Percentiles rank a stretch among this genome's conserved stretches.
Conservation (phyloP, 2,888 invertebrate species). For the Anodontia alba region DNA sequence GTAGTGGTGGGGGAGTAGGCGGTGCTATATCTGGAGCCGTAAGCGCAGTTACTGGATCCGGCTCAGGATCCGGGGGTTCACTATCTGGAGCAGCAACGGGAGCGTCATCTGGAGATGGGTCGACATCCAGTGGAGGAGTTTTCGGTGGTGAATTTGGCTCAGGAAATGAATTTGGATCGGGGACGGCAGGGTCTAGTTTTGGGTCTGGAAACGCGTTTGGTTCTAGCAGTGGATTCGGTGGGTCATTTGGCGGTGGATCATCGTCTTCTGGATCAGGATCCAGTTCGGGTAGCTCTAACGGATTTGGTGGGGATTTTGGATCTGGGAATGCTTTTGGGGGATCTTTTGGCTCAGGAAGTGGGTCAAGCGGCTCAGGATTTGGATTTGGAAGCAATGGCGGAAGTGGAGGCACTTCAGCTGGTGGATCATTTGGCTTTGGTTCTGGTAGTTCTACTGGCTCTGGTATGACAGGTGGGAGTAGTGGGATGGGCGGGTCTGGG, state of each 20-base stretch:
- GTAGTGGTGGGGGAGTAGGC: slow-evolving; percentile 9
- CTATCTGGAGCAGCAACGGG: slow-evolving; percentile 3
- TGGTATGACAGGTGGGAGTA: neutral
- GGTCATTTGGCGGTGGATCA: neutral
- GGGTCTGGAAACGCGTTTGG: slow-evolving; percentile 17
- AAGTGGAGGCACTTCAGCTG: neutral
- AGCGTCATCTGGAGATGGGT: slow-evolving; percentile 18
- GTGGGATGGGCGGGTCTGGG: slow-evolving; percentile 1
- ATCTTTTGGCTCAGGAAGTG: slow-evolving; percentile 17
- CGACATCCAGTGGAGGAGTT: neutral
- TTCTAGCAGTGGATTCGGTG: neutral
- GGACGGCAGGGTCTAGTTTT: slow-evolving; percentile 20
- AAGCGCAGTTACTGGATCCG: slow-evolving; percentile 13
- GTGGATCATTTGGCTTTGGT: neutral
- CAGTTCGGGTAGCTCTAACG: slow-evolving; percentile 26
- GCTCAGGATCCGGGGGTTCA: neutral
- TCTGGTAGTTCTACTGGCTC: slow-evolving; percentile 9
- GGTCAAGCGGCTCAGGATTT: slow-evolving; percentile 5
- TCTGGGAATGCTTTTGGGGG: slow-evolving; percentile 31
- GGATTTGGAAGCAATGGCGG: neutral
- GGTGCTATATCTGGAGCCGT: slow-evolving; percentile 20
- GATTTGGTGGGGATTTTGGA: slow-evolving; percentile 27
- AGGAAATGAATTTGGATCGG: neutral
- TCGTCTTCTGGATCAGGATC: slow-evolving; percentile 14
- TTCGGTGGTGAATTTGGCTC: neutral